Evolutionary conservation across 2,888 invertebrate genomes (phyloP), one percentile per base, ranked within the genome.

Genomic region (Meandrusa payeni): DNA sequence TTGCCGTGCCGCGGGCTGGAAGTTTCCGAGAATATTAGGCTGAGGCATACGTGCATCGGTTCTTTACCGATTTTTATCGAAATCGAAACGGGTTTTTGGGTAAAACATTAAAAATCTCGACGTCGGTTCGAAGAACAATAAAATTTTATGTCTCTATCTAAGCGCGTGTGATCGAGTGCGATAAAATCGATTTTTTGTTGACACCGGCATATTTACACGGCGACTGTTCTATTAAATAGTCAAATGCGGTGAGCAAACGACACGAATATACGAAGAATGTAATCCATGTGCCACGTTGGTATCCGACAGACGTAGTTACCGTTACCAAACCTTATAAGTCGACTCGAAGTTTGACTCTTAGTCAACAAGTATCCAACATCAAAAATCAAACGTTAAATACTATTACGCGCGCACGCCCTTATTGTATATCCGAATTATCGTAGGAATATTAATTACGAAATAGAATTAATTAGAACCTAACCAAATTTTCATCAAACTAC

Each of bases 141-240:
- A 73, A 71, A 73, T 73, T 71, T 70, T 71, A 73, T 69, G 69
- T 66, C 73, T 73, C 54, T 60, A 71, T 73, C 64, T 59, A 51
- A 58, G 52, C 55, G 45, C 44, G 52, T 59, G 58, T 58, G 66
- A 64, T 65, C 55, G 60, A 55, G 44, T 24, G 55, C 39, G 65
- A 62, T 69, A 63, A 58, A 59, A 59, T 57, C 52, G 61, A 53
- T 59, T 55, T 55, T 51, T 52, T 52, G 41, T 40, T 24, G 46
- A 12, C 10, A 13, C 44, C 42, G 42, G 40, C 55, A 59, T 57
- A 46, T 55, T 52, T 48, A 55, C 59, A 55, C 61, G 56, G 17
- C 29, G 24, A 5, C 9, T 36, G 19, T 24, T 7, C n/a, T 27
- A 11, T 7, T 31, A 19, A 9, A 31, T 31, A 31, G 31, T 5